phyloP scores from a whole-genome alignment of 2,797 vertebrate species.

The Champsocephalus gunnari region DNA sequence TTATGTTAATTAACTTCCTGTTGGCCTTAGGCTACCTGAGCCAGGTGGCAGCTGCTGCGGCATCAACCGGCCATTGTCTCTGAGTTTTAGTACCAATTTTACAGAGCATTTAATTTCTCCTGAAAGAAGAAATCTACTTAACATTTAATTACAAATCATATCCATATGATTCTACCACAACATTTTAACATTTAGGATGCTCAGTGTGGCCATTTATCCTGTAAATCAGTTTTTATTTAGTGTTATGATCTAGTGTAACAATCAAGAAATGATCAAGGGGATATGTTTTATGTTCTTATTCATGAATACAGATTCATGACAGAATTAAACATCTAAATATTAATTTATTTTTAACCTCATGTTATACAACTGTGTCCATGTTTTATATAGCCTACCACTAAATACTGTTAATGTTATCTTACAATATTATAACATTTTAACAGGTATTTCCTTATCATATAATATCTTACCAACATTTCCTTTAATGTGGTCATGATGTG shows the following conservation, averaged over 20 bases:
- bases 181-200: not conserved
- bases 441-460: not conserved
- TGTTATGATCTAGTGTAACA: not conserved
- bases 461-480: not conserved
- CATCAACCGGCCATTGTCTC: not conserved
- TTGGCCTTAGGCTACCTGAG: not conserved
- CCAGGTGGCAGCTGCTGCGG: not conserved
- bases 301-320: not conserved
- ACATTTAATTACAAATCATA: too few species aligned
- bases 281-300: not conserved
- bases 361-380: not conserved
- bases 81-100: not conserved
- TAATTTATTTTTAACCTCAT: not conserved
- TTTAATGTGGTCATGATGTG: not conserved
- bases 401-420: not conserved
- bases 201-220: not conserved
- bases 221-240: not conserved
- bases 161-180: too few species aligned
- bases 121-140: too few species aligned
- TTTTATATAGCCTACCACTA: not conserved
- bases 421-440: too few species aligned
- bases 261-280: not conserved
- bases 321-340: not conserved
- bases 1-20: constrained; percentile 16
- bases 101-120: too few species aligned